phyloP scores from a whole-genome alignment of 1,140 invertebrate genomes.

The Limonius californicus region DNA sequence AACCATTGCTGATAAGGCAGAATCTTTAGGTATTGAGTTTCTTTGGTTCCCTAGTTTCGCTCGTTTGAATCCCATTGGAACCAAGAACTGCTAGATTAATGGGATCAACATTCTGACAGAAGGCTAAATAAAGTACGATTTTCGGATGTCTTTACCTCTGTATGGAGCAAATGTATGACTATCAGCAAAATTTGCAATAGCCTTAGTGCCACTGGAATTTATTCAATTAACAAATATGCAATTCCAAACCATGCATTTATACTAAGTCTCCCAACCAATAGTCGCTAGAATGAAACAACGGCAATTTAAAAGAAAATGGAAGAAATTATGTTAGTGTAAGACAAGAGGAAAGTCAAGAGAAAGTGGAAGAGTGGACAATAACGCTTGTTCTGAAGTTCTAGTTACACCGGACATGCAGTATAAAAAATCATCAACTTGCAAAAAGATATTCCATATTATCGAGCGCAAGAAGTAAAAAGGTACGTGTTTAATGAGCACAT shows the following conservation, averaged over 20 bases:
- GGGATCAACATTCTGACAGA: constrained; percentile 16
- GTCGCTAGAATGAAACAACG: background rate
- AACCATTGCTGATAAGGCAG: constrained; percentile 8
- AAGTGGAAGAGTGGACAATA: background rate
- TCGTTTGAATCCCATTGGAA: constrained; percentile 15
- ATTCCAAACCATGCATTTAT: constrained; percentile 13
- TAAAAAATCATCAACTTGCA: background rate
- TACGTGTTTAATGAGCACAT: background rate
- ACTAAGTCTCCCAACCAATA: background rate
- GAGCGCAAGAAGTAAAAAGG: background rate
- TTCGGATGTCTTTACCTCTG: constrained; percentile 14
- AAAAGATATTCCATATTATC: background rate
- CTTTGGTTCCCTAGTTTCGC: background rate
- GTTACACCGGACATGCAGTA: background rate
- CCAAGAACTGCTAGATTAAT: constrained; percentile 19
- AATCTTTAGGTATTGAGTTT: background rate
- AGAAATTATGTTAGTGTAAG: background rate
- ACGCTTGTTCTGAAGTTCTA: background rate
- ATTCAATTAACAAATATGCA: constrained; percentile 17
- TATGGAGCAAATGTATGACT: constrained; percentile 19
- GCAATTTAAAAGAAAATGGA: background rate
- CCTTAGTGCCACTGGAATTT: constrained; percentile 25
- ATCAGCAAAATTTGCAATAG: constrained; percentile 22
- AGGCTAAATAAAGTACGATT: constrained; percentile 21
- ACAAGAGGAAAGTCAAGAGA: background rate